Base-by-base conservation (phyloP, 1,140 invertebrate genomes). In the Acyrthosiphon pisum region DNA sequence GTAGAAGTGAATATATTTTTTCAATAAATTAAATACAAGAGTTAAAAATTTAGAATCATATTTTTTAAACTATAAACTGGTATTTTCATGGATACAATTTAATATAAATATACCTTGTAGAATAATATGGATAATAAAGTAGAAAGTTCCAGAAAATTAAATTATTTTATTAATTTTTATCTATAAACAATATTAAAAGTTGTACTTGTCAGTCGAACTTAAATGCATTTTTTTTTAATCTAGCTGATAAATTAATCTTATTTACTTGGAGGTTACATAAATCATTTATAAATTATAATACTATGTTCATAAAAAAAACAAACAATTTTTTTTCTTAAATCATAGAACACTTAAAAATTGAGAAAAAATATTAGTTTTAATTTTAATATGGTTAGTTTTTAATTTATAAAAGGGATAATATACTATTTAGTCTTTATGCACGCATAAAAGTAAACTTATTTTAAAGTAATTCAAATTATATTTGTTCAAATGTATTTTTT, bases 301-400 rank as follows among this genome's bases (percentile, higher is more conserved):
- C 86, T 88, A 88, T 50, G 35, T 35, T 87, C 6, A 50, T 53
- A 50, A 50, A 50, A 88, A n/a, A 84, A 86, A 86, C 41, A 44
- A 44, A 84, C 8, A 48, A 46, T 46, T 22, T 8, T 35, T 88
- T 88, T 50, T 46, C 41, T 86, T 50, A n/a, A 90, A 56, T 56
- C 11, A 90, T 11, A 60, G 50, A n/a, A 53, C 23, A 89, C 8
- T 56, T 89, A 90, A 56, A 37, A 90, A 53, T 53, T 90, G 60
- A 90, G 88, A 41, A 56, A 88, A 26, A 86, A 60, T 89, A 90
- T 60, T 89, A 53, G 35, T 48, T 88, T 87, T 35, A 41, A 89
- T 48, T 88, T 88, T 35, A 35, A 20, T 35, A 30, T 35, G 48
- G 48, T 88, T 88, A 88, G 8, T 50, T 88, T 87, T 50, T 50